Base-by-base conservation (phyloP, 2,113 vertebrate species). In the Plecturocebus donacophilus region DNA sequence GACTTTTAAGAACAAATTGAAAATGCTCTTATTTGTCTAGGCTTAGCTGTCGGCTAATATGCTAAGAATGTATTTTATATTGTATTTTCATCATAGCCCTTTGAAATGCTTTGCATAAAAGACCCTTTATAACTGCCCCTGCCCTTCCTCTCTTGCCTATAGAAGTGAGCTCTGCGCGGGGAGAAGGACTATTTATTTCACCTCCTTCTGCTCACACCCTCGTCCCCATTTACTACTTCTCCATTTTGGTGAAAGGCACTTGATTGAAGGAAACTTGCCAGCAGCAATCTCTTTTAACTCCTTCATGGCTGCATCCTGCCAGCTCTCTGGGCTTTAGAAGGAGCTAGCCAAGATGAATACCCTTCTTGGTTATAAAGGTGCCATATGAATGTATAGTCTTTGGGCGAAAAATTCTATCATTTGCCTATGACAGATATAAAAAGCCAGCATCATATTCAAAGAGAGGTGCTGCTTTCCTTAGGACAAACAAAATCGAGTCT, bases 1-100 rank as follows among this genome's bases (percentile, higher is more conserved):
- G 96, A 97, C 86, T 97, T 96, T 96, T 87, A 94, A 93, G 68
- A 97, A 90, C 52, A 97, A 97, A 98, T 45, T 97, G 97, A 98
- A 98, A 98, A 97, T 82, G 49, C 38, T 96, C 88, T 73, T 96
- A 95, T 93, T 95, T 98, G 97, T 97, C 95, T 95, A 97, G 90
- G 80, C 66, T 95, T 68, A 58, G 85, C 92, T 87, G 42, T 96
- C 11, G 38, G 77, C 87, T 96, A 97, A 88, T 79, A 93, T 76
- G 77, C 80, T 81, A 96, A 96, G 95, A 95, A 14, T 35, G 32
- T 76, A 96, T 96, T 98, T 95, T 98, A 93, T 92, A 96, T 96
- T 97, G 89, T 85, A 96, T 79, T 98, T 97, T 98, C 93, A 94
- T 91, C 61, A 91, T 87, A 96, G 23, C 87, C 95, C 85, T 98